Conservation (phyloP, 92 coral and sea anemone genomes). For the Zoanthus sansibaricus region DNA sequence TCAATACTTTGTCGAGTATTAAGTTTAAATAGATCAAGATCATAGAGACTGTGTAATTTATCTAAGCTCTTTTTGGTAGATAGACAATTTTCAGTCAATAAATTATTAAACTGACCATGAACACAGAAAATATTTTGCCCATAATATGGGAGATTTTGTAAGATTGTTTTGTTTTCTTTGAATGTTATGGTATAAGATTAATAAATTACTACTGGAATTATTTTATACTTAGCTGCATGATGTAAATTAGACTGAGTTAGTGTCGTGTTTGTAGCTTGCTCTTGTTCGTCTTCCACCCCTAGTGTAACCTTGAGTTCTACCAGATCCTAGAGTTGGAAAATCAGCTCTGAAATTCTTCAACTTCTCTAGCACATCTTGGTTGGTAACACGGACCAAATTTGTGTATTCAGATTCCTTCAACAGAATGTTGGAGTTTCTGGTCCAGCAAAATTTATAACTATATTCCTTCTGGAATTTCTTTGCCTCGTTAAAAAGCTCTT, state of each 20-base stretch:
- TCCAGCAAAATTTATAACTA: slow-evolving; percentile 43
- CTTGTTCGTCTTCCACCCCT: slow-evolving; percentile 21
- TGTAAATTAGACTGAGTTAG: slow-evolving; percentile 5
- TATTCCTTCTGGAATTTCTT: slow-evolving; percentile 32
- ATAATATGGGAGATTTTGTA: no score
- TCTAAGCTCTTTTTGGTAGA: no score
- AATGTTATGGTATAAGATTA: no score
- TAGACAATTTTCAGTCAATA: no score
- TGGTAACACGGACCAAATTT: slow-evolving; percentile 5
- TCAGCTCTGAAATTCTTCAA: slow-evolving; percentile 15
- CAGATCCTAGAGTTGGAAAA: slow-evolving; percentile 4
- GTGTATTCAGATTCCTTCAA: slow-evolving; percentile 22
- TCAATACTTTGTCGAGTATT: no score
- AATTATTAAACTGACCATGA: no score
- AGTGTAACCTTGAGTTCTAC: not conserved
- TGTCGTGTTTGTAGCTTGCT: slow-evolving; percentile 21
- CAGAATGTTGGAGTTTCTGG: slow-evolving; percentile 33
- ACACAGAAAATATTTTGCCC: no score
- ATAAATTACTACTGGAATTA: not conserved
- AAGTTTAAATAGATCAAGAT: no score
- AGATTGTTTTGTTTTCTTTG: no score
- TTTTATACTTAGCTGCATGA: slow-evolving; percentile 9
- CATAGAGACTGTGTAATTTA: no score
- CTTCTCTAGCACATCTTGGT: slow-evolving; percentile 17
- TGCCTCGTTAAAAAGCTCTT: slow-evolving; percentile 37